Evolutionary conservation across 2,797 vertebrate species (phyloP), one percentile per base, ranked within the genome.

Genomic region (Trachops cirrhosus): DNA sequence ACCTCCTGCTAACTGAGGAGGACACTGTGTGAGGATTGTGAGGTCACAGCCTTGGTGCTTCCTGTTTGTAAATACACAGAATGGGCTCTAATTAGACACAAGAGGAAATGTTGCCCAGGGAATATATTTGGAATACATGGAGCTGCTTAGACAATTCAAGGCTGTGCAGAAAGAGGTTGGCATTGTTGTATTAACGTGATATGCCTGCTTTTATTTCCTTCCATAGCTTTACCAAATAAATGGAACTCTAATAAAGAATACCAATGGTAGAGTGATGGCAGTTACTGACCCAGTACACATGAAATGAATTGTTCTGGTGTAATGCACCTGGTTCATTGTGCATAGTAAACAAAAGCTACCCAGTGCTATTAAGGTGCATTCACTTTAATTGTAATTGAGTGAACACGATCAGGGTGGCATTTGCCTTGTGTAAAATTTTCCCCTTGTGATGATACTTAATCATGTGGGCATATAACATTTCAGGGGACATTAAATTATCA

Each of bases 1-100:
- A 90, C 75, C 91, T 92, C 44, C 7, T 79, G 95, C 95, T 98
- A 97, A 98, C 97, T 97, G 98, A 96, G 84, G 86, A 86, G 77
- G 39, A 24, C 90, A 97, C 90, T 0, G 46, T 89, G 96, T 95
- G 93, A 96, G 88, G 91, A 94, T 78, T 73, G 41, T 77, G 89
- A 97, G 94, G 98, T 97, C 97, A 96, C 93, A 97, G 82, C 52
- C 83, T 94, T 57, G 77, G 93, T 12, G 94, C 75, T 98, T 98
- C 98, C 98, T 98, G 98, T 98, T 98, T 97, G 97, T 98, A 98
- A 98, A 98, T 97, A 98, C 88, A 98, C 97, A 97, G 98, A 98
- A 97, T 70, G 44, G 97, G 73, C 9, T 89, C 74, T 98, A 98
- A 98, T 97, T 89, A 98, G 97, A 94, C 98, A 98, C 98, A 74